Conservation (phyloP, 1,140 invertebrate genomes). For the Thaumatotibia leucotreta region DNA sequence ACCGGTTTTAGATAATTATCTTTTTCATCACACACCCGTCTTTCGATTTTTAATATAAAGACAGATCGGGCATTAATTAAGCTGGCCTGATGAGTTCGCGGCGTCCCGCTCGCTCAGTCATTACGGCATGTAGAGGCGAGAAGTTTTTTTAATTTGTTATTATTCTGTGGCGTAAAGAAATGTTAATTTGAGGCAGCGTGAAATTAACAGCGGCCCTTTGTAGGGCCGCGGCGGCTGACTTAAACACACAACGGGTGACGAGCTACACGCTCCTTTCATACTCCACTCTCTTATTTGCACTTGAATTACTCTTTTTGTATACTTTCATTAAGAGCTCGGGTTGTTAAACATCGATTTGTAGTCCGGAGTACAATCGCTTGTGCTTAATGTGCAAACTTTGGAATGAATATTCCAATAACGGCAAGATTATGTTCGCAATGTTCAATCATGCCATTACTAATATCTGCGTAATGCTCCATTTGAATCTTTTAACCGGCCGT, state of each 20-base stretch:
- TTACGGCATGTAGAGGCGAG: conserved; percentile 72
- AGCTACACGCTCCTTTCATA: conserved; percentile 56
- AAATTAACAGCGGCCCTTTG: conserved; percentile 76
- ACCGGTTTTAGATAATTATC: conserved; percentile 45
- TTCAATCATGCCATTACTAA: conserved; percentile 31
- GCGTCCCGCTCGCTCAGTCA: conserved; percentile 50
- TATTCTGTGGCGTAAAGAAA: conserved; percentile 76
- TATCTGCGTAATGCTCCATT: conserved; percentile 14
- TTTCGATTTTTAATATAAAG: conserved; percentile 71
- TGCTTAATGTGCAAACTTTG: conserved; percentile 8
- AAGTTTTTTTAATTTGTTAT: conserved; percentile 75
- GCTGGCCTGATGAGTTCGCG: conserved; percentile 65
- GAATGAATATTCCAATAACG: conserved; percentile 5
- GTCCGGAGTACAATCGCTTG: conserved; percentile 23
- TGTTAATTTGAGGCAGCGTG: conserved; percentile 77
- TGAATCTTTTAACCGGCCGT: conserved; percentile 2
- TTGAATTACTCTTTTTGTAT: conserved; percentile 59
- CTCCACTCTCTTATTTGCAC: conserved; percentile 69
- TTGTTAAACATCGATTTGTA: conserved; percentile 62
- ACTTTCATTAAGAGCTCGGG: conserved; percentile 55
- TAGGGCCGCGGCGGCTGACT: conserved; percentile 63
- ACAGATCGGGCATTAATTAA: conserved; percentile 74
- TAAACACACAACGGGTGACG: conserved; percentile 75
- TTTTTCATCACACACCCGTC: conserved; percentile 17
- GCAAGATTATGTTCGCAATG: conserved; percentile 26